phyloP scores from a whole-genome alignment of 92 coral and sea anemone species.

The Desmophyllum pertusum region DNA sequence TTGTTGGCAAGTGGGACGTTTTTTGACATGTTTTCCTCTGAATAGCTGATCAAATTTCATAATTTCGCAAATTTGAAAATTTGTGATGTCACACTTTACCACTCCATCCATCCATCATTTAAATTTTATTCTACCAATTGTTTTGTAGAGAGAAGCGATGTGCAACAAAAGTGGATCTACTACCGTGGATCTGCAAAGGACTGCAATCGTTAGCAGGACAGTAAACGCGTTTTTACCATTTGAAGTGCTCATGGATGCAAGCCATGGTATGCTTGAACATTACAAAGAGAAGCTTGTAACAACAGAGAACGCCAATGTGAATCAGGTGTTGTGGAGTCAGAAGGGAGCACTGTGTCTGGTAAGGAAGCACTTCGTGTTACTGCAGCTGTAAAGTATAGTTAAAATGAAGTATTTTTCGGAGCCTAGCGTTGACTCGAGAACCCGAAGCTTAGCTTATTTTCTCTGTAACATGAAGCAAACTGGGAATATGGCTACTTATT shows the following conservation, averaged over 20 bases:
- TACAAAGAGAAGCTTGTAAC: slow-evolving; percentile 21
- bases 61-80: too few relatives aligned
- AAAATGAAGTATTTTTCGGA: too few relatives aligned
- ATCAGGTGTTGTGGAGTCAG: slow-evolving; percentile 8
- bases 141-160: slow-evolving; percentile 11
- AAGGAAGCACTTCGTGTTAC: not conserved
- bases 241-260: slow-evolving; percentile 50
- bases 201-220: slow-evolving; percentile 15
- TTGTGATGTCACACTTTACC: too few relatives aligned
- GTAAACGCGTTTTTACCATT: slow-evolving; percentile 21
- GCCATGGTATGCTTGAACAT: slow-evolving; percentile 34
- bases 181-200: slow-evolving; percentile 47
- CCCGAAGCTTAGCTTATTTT: too few relatives aligned
- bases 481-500: too few relatives aligned
- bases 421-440: too few relatives aligned
- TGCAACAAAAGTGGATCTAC: slow-evolving; percentile 2
- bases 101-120: too few relatives aligned
- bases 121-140: not conserved
- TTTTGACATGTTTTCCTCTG: too few relatives aligned
- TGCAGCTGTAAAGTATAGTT: too few relatives aligned
- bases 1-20: too few relatives aligned
- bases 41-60: too few relatives aligned
- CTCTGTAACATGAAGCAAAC: too few relatives aligned
- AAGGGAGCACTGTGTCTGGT: slow-evolving; percentile 15
- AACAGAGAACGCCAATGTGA: not conserved